A percentile compares a stretch with the other conserved stretches of the same genome.
phyloP scores from a whole-genome alignment of 2,797 vertebrate genomes.

The Sebastes hopkinsi region DNA sequence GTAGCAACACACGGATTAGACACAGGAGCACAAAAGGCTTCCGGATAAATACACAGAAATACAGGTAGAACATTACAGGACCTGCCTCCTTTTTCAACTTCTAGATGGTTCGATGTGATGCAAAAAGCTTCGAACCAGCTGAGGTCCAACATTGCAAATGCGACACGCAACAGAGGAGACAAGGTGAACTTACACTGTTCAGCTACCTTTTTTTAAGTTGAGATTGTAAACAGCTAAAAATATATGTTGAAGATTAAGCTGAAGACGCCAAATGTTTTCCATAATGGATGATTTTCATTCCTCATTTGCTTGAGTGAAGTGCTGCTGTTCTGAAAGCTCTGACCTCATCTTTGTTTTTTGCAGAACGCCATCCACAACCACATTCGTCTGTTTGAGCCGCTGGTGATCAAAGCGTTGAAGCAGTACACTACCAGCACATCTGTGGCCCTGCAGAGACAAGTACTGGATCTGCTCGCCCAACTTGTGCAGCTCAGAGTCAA shows the following conservation, averaged over 20 bases:
- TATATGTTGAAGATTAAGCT: neutral
- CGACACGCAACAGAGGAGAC: conserved; percentile 91
- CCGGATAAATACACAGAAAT: neutral
- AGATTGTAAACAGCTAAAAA: neutral
- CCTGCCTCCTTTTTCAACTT: neutral
- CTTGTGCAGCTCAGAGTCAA: conserved; percentile 97
- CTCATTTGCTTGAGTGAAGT: neutral
- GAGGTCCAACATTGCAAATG: conserved; percentile 89
- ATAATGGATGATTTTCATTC: neutral
- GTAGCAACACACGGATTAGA: neutral
- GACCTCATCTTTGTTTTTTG: neutral
- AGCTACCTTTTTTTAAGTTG: neutral
- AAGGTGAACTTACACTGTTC: conserved; percentile 83
- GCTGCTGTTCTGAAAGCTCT: neutral
- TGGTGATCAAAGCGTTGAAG: conserved; percentile 98
- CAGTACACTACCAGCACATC: conserved; percentile 98
- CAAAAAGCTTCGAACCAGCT: conserved; percentile 94
- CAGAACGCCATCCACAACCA: conserved; percentile 97
- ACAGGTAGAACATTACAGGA: neutral
- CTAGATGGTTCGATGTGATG: conserved; percentile 98
- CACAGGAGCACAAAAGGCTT: neutral
- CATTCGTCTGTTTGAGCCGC: conserved; percentile 96
- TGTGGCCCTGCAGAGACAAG: conserved; percentile 94
- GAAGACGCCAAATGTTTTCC: neutral
- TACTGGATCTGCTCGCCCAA: conserved; percentile 94